Evolutionary conservation across 1,140 invertebrate genomes (phyloP), one percentile per base, ranked within the genome.

Genomic region (Steinernema khuongi): DNA sequence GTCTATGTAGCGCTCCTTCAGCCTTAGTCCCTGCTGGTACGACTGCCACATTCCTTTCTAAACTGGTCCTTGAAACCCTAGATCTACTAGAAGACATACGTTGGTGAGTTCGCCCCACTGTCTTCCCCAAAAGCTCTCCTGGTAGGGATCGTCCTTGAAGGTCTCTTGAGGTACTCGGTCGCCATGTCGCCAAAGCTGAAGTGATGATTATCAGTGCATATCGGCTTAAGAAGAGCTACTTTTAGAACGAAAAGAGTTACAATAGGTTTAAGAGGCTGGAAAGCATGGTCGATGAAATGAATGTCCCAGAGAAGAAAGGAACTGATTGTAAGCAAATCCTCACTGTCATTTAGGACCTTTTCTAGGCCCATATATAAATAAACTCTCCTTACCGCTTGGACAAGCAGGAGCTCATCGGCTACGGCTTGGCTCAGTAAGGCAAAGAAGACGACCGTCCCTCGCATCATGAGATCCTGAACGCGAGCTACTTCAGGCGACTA

Each of bases 151-250:
- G 30, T 32, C 74, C n/a, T 72, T 72, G 50, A 31, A 77, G n/a
- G 68, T 28, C 1, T 71, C 29, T 2, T 31, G 17, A 4, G 76
- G 76, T 18, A 68, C 71, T 14, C 76, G 18, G 44, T 77, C 76
- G 7, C 76, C 76, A 72, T 77, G 76, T 1, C 76, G 76, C 68
- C 31, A 77, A 17, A 77, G 29, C 76, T 74, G 19, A 33, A 69
- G 19, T 14, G 19, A 14, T 67, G 7, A 11, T n/a, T n/a, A n/a
- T n/a, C n/a, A n/a, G n/a, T n/a, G 7, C 19, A 7, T 7, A 41
- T 41, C n/a, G 7, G 36, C 7, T n/a, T 41, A 41, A 41, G n/a
- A 41, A 11, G 36, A 41, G 36, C 36, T 41, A n/a, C n/a, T n/a
- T n/a, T n/a, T n/a, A n/a, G n/a, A n/a, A n/a, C n/a, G n/a, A n/a